Evolutionary conservation across 2,113 vertebrate species (phyloP).

Genomic region (Agelaius tricolor): DNA sequence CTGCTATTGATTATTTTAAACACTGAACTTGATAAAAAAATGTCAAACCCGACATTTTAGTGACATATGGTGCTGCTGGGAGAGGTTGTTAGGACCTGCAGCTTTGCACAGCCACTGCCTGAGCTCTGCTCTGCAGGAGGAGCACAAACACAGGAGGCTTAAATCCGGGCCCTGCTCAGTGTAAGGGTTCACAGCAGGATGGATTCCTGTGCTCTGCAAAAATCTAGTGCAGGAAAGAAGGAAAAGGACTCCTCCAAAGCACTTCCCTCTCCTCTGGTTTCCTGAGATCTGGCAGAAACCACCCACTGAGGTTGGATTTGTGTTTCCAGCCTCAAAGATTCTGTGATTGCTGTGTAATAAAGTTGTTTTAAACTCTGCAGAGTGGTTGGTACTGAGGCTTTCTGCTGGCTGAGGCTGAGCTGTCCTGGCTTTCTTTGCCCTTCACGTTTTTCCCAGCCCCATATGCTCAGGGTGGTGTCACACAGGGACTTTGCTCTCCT

Average conservation of each 20-base stretch:
- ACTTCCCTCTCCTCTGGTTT: background rate
- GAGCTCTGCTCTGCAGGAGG: background rate
- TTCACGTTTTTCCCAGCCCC: accelerated
- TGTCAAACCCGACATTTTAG: accelerated
- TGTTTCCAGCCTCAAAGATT: background rate
- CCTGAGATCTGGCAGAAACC: background rate
- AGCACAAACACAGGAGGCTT: accelerated
- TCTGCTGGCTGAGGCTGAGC: background rate
- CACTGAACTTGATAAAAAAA: accelerated
- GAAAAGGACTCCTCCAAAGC: background rate
- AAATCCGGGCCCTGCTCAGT: background rate
- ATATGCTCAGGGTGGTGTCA: accelerated
- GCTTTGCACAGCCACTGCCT: background rate
- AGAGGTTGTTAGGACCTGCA: accelerated
- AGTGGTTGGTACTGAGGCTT: background rate
- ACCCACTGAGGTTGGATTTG: accelerated
- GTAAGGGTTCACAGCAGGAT: accelerated
- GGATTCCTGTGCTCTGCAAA: background rate
- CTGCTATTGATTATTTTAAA: background rate
- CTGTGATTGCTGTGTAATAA: background rate
- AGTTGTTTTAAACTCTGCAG: background rate
- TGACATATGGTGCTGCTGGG: accelerated
- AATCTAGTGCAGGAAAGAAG: background rate
- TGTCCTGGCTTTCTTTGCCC: background rate
- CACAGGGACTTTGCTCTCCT: background rate